Base-by-base conservation (phyloP, 1,140 invertebrate genomes). In the Cepaea nemoralis region DNA sequence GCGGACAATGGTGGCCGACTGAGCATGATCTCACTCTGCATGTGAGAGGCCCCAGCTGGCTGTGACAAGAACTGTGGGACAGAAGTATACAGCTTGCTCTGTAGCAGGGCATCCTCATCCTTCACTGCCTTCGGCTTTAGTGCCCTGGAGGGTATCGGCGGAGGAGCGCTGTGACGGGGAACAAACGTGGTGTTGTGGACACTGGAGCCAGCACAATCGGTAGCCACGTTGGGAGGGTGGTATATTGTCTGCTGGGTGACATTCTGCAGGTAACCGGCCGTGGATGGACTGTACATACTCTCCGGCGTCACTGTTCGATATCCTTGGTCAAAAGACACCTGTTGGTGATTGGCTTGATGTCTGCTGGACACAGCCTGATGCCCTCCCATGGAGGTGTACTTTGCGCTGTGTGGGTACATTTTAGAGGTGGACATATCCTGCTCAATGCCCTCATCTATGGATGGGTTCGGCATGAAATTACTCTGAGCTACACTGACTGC, bases 121-220 rank as follows among this genome's bases (percentile, higher is more conserved):
- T 59, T 10, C 8, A 45, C 42, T 16, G n/a, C 2, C 16, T 76
- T 67, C 10, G 76, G 76, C 31, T 78, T 78, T 6, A 78, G 50
- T 6, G 76, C 37, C 31, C 76, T 78, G 19, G 50, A 69, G 14
- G 63, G 63, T 8, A 69, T 69, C 22, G 77, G 77, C 5, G 77
- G 77, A n/a, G 77, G 77, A 2, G 14, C 63, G 24, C 12, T 33
- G 12, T 70, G 69, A 14, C 69, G 33, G 0, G 39, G 3, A 19
- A 59, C 55, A 12, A 24, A 5, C 5, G 55, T 59, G 14, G 14
- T 59, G n/a, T 59, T 59, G 5, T 59, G 55, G 1, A 40, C 45
- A 6, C 19, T 16, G 8, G 14, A 24, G 35, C 10, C 33, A 5
- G 24, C 37, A 39, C 37, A 37, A 45, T 73, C 70, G 10, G 70